Conservation (phyloP, 2,888 invertebrate species). For the Lasioglossum zephyrum region DNA sequence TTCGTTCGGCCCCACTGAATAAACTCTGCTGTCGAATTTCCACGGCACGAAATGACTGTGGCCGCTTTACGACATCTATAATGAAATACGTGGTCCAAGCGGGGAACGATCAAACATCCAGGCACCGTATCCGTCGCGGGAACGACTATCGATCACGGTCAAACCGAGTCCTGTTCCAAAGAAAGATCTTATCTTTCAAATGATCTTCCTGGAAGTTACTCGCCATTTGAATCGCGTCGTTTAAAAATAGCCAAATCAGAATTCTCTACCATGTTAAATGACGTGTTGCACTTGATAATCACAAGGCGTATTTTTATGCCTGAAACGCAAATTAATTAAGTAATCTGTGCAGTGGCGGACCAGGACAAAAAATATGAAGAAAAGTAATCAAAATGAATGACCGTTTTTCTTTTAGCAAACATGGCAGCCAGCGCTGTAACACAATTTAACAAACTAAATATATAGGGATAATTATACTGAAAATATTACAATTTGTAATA, state of each 20-base stretch:
- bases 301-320: too few species aligned
- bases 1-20: neutral
- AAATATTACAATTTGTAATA: too few species aligned
- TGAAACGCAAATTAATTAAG: too few species aligned
- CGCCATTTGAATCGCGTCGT: slow-evolving; percentile 20
- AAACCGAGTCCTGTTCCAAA: neutral
- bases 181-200: neutral
- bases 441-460: too few species aligned
- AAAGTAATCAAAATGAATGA: too few species aligned
- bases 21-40: neutral
- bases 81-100: slow-evolving; percentile 19
- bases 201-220: neutral
- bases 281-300: too few species aligned
- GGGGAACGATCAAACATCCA: neutral
- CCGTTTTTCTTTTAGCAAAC: too few species aligned
- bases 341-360: too few species aligned
- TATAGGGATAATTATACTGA: too few species aligned
- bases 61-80: neutral
- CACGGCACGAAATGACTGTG: neutral
- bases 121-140: neutral
- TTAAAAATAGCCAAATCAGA: neutral
- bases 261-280: too few species aligned
- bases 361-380: too few species aligned
- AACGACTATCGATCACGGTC: slow-evolving; percentile 1
- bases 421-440: too few species aligned